These are phyloP conservation scores for Potorous gilbertii DNA, from an alignment of 2,797 vertebrate genomes.

Conservation along the genomic window DNA sequence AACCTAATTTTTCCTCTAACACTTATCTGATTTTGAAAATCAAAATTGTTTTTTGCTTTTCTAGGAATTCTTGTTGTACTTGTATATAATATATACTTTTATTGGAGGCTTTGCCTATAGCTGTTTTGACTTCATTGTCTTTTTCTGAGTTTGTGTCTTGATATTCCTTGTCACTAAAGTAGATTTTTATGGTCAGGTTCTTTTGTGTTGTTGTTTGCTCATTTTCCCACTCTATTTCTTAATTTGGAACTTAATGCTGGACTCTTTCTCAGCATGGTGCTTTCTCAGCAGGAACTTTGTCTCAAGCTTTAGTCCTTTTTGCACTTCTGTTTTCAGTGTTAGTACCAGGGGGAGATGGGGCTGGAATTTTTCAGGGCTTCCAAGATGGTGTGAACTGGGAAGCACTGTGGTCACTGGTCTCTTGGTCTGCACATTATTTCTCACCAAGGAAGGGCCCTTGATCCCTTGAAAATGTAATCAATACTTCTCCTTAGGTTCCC, in stretches of 20 bases:
- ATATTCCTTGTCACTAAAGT: not conserved
- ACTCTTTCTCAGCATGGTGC: not conserved
- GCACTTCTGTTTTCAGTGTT: not conserved
- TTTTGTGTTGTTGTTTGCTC: not conserved
- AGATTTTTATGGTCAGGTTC: not conserved
- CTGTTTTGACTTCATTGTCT: not conserved
- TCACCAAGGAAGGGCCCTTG: not conserved
- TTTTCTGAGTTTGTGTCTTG: not conserved
- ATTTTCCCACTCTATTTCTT: not conserved
- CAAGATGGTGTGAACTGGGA: not conserved
- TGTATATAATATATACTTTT: not conserved
- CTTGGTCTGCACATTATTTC: not conserved
- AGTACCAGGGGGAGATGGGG: fast-evolving
- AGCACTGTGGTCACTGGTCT: not conserved
- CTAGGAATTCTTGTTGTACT: not conserved
- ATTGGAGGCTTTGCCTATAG: not conserved
- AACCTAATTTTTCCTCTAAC: not conserved
- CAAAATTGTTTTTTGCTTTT: not conserved
- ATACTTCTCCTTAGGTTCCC: not conserved
- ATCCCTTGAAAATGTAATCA: not conserved
- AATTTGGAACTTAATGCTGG: not conserved
- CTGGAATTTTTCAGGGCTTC: not conserved
- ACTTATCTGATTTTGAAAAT: not conserved
- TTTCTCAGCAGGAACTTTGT: not conserved
- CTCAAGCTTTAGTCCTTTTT: not conserved